Base-by-base conservation (phyloP, 2,113 vertebrate genomes). In the Brienomyrus longianalis region DNA sequence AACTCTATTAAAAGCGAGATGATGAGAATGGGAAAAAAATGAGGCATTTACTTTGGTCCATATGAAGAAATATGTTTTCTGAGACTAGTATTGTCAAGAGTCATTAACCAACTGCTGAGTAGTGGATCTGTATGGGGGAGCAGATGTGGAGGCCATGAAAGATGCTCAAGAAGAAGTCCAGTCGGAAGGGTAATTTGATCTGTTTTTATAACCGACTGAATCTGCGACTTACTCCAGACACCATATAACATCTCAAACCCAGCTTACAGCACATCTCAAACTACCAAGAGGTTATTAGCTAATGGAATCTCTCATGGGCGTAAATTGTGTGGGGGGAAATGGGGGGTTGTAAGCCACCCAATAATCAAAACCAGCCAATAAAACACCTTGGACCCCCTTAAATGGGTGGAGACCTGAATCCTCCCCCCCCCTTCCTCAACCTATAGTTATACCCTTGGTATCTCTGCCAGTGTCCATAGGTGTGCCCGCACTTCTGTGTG, bases 21-120 rank as follows among this genome's bases (percentile, higher is more conserved):
- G 74, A 80, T 80, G 74, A 80, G 74, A 80, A 80, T 80, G 74
- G 2, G 74, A 1, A 11, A 1, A 39, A 43, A 80, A 80, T 43
- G 35, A 80, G 74, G 15, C 31, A 80, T 39, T 19, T 43, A 80
- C 74, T 80, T 80, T 43, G 35, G 74, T 39, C 35, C 15, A 80
- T 35, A 80, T 80, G 31, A 80, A 80, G 74, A 43, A 80, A 80
- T 80, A 80, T 80, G 74, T 80, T 80, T 80, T 80, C 74, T 17
- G 35, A 80, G 15, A 39, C 35, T 80, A 43, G 74, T 80, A 43
- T 39, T 80, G 74, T 80, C 74, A 80, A 80, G 74, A 43, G 74
- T 43, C 74, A 39, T 80, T 80, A 80, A 39, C 15, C 35, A 80
- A 17, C 15, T 80, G 74, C 74, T 80, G 74, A 39, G 35, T 43